These are phyloP conservation scores for Peromyscus attwateri DNA, from an alignment of 2,797 vertebrate genomes.

Conservation along the genomic window DNA sequence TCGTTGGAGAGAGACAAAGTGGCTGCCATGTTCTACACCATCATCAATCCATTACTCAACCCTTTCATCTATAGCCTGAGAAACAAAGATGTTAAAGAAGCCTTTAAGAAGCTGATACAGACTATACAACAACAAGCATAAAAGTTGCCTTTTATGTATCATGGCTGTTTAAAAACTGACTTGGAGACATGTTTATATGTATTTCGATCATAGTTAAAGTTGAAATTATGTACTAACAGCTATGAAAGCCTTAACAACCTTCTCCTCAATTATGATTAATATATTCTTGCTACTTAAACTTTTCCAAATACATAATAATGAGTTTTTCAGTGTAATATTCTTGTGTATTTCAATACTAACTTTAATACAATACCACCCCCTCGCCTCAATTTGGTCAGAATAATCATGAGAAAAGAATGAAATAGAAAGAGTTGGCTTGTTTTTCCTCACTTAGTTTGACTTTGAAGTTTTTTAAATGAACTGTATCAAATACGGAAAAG, in stretches of 20 bases:
- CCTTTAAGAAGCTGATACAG: background rate
- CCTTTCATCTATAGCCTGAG: slow-evolving; percentile 34
- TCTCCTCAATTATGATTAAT: background rate
- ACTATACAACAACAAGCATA: background rate
- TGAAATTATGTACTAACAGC: background rate
- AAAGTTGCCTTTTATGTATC: background rate
- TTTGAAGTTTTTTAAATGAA: background rate
- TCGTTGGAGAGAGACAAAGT: slow-evolving; percentile 4
- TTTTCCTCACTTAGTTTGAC: background rate
- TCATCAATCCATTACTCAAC: slow-evolving; percentile 44
- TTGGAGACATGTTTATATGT: background rate
- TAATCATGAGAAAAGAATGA: background rate
- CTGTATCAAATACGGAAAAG: background rate
- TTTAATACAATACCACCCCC: background rate
- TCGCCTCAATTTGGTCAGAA: background rate
- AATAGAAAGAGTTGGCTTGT: background rate
- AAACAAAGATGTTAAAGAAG: slow-evolving; percentile 48
- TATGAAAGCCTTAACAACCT: no score
- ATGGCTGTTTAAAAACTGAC: background rate
- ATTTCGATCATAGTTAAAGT: background rate
- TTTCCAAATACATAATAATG: background rate
- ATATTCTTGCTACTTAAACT: background rate
- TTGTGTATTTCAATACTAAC: background rate
- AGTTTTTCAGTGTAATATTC: background rate
- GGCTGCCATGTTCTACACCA: slow-evolving; percentile 25